Base-by-base conservation (phyloP, 2,797 vertebrate species). In the Poeciliopsis infans region DNA sequence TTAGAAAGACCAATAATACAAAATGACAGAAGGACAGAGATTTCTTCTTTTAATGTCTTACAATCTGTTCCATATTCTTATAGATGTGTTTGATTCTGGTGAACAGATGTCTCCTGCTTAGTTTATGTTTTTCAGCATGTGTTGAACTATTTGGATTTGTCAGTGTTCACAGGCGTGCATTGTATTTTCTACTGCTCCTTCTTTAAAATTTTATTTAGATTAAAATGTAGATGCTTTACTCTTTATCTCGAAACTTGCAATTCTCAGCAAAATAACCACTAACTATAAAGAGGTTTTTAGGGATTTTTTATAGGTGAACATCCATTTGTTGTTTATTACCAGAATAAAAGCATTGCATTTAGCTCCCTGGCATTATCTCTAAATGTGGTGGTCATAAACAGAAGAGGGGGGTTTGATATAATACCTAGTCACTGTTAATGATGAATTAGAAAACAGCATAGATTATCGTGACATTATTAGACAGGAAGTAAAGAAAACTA, bases 1-100 rank as follows among this genome's bases (percentile, higher is more conserved):
- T 82, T 84, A 81, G 78, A 79, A 66, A 74, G 43, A 85, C 72
- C 75, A 55, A 83, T 83, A 84, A 77, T 85, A n/a, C 10, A 13
- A 85, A 59, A 84, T 83, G 83, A 88, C 86, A 87, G 83, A 79
- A 88, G 84, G 88, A 92, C 76, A 83, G 78, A 87, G 78, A 89
- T 89, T 88, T 89, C 87, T 68, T 79, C 81, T 91, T 91, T 88
- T 88, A 85, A 83, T 83, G 68, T 86, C 77, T 85, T 85, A 86
- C 73, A 88, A 78, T 83, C 81, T 89, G 85, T 85, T 88, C 86
- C 91, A 88, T 93, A 85, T 93, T 93, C 90, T 89, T 93, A 91
- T 91, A 84, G 83, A 82, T 70, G 57, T 79, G 86, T 91, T 57
- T 57, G 93, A 94, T 94, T 92, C 81, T 78, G 47, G 73, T 74